Percentiles rank a stretch among this genome's conserved stretches.
Conservation (phyloP, 2,797 vertebrate species). For the Bucorvus abyssinicus region DNA sequence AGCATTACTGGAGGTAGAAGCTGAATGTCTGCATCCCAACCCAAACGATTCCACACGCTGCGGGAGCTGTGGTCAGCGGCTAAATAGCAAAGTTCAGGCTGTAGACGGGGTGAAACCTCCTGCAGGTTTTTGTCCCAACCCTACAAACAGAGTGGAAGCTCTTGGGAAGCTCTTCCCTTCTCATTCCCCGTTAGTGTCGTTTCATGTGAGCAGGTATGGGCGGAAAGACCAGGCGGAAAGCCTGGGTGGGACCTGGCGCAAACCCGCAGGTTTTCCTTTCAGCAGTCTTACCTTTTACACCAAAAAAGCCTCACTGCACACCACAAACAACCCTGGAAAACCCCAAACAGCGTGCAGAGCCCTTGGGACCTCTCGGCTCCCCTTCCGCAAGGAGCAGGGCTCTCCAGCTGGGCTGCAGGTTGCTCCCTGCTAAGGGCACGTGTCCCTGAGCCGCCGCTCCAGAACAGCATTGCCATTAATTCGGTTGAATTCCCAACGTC, state of each 20-base stretch:
- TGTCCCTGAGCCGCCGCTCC: neutral
- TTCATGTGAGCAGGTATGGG: rapidly evolving
- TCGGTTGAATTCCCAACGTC: neutral
- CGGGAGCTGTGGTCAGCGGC: neutral
- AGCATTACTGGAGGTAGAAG: neutral
- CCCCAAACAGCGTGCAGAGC: rapidly evolving
- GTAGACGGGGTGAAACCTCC: neutral
- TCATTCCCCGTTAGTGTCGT: no score
- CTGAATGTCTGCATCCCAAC: neutral
- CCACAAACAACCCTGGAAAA: neutral
- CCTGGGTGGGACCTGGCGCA: neutral
- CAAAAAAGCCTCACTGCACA: rapidly evolving
- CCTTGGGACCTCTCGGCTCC: neutral
- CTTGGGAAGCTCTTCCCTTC: neutral
- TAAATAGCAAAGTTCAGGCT: neutral
- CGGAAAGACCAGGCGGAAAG: neutral
- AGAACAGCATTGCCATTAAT: neutral
- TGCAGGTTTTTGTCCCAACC: neutral
- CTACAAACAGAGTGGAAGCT: neutral
- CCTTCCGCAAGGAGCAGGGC: neutral
- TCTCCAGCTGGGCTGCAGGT: neutral
- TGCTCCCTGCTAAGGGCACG: rapidly evolving
- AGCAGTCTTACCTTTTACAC: neutral
- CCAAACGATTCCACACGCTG: rapidly evolving
- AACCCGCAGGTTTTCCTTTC: neutral